Percentiles rank a stretch among this genome's conserved stretches.
phyloP scores from a whole-genome alignment of 1,140 invertebrate species.

The Ooceraea biroi region DNA sequence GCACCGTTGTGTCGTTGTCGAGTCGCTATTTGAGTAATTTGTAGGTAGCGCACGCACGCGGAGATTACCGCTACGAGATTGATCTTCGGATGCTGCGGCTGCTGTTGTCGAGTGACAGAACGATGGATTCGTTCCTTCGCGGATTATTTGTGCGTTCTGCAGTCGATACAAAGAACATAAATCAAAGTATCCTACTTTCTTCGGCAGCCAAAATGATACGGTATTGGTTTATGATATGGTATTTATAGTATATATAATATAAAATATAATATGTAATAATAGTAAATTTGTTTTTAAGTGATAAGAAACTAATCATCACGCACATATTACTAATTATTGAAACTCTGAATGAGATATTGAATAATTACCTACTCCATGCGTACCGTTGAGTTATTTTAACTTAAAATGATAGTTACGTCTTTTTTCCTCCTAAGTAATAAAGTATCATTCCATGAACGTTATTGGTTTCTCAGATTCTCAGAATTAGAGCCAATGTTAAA shows the following conservation, averaged over 20 bases:
- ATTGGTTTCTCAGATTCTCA: too few species aligned
- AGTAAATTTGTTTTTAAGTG: too few species aligned
- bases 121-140: constrained; percentile 14
- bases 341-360: too few species aligned
- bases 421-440: too few species aligned
- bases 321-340: too few species aligned
- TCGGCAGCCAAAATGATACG: neutral
- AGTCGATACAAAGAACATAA: neutral
- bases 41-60: constrained; percentile 44
- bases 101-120: constrained; percentile 39
- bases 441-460: too few species aligned
- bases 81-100: constrained; percentile 3
- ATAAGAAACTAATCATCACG: too few species aligned
- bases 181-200: neutral
- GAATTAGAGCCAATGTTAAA: too few species aligned
- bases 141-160: constrained; percentile 4
- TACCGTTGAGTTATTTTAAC: too few species aligned
- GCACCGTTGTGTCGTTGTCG: constrained; percentile 56
- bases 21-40: constrained; percentile 60
- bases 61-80: constrained; percentile 41
- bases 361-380: too few species aligned
- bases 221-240: constrained; percentile 1
- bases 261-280: too few species aligned
- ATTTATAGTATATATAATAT: neutral
- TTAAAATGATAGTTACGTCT: too few species aligned